Conservation (phyloP, 2,113 vertebrate genomes). For the Bothrops jararaca region DNA sequence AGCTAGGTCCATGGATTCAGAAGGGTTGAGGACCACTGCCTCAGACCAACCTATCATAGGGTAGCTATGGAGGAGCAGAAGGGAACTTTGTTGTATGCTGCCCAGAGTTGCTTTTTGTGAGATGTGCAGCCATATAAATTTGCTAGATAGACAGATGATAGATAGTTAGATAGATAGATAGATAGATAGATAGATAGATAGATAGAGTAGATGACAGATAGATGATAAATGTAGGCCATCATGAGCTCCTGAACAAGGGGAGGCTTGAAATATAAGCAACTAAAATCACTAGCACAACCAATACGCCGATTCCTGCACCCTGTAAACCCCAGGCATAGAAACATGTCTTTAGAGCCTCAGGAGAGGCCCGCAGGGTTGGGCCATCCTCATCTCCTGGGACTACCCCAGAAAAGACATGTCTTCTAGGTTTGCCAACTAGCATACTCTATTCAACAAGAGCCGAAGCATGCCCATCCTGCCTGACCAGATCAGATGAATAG, state of each 20-base stretch:
- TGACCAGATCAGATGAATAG: not conserved
- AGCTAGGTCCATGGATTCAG: not conserved
- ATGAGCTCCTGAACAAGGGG: no score
- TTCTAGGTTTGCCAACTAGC: not conserved
- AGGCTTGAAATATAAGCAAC: not conserved
- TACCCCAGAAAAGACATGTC: not conserved
- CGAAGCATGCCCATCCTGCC: not conserved
- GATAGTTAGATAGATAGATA: no score
- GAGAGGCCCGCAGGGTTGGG: not conserved
- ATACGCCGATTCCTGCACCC: not conserved
- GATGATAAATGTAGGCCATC: no score
- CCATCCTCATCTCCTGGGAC: not conserved
- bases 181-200: no score
- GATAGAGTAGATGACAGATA: no score
- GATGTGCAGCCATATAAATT: no score
- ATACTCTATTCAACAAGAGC: not conserved
- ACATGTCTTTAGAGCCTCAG: not conserved
- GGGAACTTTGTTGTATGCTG: no score
- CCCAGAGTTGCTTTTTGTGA: no score
- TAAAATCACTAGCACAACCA: not conserved
- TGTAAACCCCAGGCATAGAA: not conserved
- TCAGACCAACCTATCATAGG: not conserved
- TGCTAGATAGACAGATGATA: no score
- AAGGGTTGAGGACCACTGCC: not conserved
- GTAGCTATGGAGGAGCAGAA: not conserved